phyloP scores from a whole-genome alignment of 2,888 invertebrate species.

The Pemphredon lugubris region DNA sequence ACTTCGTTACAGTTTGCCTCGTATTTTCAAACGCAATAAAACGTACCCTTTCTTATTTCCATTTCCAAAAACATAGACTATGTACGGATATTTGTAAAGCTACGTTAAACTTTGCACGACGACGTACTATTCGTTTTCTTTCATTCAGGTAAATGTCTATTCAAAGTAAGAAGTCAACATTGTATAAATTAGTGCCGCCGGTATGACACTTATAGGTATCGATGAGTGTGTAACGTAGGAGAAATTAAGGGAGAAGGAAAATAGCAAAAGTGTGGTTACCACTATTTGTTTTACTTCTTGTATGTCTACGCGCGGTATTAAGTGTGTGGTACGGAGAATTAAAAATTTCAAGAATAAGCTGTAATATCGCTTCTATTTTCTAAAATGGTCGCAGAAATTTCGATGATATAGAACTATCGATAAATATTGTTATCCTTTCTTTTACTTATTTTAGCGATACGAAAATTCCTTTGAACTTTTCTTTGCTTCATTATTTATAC shows the following conservation, averaged over 20 bases:
- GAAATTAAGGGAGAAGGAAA: not conserved
- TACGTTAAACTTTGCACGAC: too few species aligned
- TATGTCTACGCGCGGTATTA: too few species aligned
- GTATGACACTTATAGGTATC: constrained; percentile 19
- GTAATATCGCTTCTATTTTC: constrained; percentile 28
- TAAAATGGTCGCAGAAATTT: constrained; percentile 13
- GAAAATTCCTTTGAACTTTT: not conserved
- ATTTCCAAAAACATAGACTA: too few species aligned
- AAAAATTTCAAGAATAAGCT: not conserved
- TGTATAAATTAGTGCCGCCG: constrained; percentile 34
- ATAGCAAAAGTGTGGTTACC: constrained; percentile 26
- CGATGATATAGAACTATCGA: not conserved
- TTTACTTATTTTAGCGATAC: not conserved
- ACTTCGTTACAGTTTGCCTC: too few species aligned
- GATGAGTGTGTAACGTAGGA: constrained; percentile 7
- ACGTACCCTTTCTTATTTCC: too few species aligned
- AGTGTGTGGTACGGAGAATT: constrained; percentile 11
- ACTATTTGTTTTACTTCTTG: constrained; percentile 7
- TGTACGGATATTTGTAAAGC: too few species aligned
- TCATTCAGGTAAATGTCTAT: constrained; percentile 42
- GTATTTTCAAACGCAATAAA: too few species aligned
- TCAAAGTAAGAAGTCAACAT: constrained; percentile 17
- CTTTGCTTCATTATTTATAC: not conserved
- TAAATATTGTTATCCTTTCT: not conserved
- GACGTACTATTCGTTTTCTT: too few species aligned